phyloP scores from a whole-genome alignment of 2,113 vertebrate genomes.

The Melanotaenia duboulayi region DNA sequence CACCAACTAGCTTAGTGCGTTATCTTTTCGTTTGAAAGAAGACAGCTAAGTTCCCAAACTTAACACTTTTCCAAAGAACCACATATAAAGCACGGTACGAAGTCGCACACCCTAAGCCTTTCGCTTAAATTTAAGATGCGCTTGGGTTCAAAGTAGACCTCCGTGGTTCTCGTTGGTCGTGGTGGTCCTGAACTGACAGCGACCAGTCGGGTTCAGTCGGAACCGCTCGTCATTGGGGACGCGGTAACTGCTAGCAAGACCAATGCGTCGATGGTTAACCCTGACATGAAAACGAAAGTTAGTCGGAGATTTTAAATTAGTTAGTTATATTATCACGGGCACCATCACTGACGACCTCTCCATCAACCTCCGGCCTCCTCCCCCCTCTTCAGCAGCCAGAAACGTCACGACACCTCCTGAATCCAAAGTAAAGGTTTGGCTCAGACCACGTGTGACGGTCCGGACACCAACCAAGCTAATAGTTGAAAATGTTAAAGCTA shows the following conservation, averaged over 20 bases:
- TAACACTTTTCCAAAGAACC: constrained; percentile 12
- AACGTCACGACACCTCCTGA: constrained; percentile 77
- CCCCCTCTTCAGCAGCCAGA: constrained; percentile 24
- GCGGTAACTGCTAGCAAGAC: not conserved
- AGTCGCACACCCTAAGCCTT: constrained; percentile 30
- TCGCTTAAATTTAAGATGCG: not conserved
- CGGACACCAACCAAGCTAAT: not conserved
- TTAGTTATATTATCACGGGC: constrained; percentile 34
- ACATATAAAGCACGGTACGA: not conserved
- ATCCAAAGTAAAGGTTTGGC: constrained; percentile 37
- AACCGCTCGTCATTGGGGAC: constrained; percentile 1
- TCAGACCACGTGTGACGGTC: constrained; percentile 51
- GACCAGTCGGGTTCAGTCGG: constrained; percentile 49
- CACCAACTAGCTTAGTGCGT: constrained; percentile 41
- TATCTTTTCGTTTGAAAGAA: constrained; percentile 18
- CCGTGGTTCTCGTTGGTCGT: constrained; percentile 32
- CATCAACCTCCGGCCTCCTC: constrained; percentile 55
- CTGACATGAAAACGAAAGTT: constrained; percentile 38
- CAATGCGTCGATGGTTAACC: not conserved
- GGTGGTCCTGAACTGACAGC: constrained; percentile 84
- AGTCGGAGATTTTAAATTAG: not conserved
- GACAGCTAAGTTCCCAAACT: constrained; percentile 44
- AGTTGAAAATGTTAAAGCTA: constrained; percentile 5
- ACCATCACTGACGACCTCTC: constrained; percentile 63
- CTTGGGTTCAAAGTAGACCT: constrained; percentile 19